Evolutionary conservation across 2,113 vertebrate species (phyloP).

Genomic region (Tinamus guttatus): DNA sequence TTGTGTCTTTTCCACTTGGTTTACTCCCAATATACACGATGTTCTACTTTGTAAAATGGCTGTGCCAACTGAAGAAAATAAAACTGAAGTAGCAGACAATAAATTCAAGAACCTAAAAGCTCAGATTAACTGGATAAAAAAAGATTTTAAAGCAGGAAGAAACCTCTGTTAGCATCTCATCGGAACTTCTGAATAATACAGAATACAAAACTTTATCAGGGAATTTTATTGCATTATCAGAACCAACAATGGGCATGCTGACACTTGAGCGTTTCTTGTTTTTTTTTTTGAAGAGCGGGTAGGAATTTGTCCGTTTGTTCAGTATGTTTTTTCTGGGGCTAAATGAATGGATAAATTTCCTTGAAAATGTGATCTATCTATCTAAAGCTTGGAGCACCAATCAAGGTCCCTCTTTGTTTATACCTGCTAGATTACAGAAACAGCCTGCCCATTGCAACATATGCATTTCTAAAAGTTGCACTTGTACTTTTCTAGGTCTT

Average conservation of each 20-base stretch:
- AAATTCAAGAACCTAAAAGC: constrained; percentile 22
- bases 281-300: too few species aligned
- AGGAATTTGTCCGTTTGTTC: not conserved
- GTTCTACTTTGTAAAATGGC: not conserved
- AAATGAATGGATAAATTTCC: not conserved
- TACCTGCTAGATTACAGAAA: not conserved
- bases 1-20: constrained; percentile 34
- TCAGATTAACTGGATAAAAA: not conserved
- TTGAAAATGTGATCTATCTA: not conserved
- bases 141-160: not conserved
- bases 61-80: constrained; percentile 39
- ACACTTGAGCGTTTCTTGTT: too few species aligned
- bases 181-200: not conserved
- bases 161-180: not conserved
- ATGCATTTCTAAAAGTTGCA: not conserved
- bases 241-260: not conserved
- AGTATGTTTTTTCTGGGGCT: not conserved
- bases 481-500: not conserved
- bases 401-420: not conserved
- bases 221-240: not conserved
- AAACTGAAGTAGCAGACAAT: constrained; percentile 32
- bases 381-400: not conserved
- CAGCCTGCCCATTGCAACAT: not conserved
- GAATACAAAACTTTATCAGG: not conserved
- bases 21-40: not conserved